Conservation (phyloP, 2,113 vertebrate species). For the Gallinago media region DNA sequence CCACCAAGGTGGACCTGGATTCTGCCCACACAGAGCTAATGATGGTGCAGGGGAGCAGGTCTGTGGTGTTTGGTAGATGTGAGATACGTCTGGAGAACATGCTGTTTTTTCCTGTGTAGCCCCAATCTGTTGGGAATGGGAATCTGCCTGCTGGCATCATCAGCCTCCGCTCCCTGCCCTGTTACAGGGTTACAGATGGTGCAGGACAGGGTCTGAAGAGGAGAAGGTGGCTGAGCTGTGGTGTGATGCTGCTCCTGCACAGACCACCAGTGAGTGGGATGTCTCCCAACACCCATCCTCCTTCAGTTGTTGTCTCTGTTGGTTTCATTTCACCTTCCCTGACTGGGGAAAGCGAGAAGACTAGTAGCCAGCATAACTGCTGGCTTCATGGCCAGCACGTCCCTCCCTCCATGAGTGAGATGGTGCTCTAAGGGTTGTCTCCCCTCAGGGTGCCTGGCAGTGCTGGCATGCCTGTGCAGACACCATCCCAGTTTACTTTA, state of each 20-base stretch:
- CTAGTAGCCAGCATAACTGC: background rate
- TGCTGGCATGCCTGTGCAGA: rapidly evolving
- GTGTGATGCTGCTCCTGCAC: background rate
- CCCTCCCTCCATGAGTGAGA: background rate
- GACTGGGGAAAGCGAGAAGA: background rate
- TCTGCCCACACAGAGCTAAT: rapidly evolving
- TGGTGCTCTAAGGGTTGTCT: background rate
- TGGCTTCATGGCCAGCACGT: background rate
- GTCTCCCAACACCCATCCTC: background rate
- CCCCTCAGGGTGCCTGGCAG: background rate
- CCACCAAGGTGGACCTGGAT: background rate
- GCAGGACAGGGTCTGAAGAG: background rate
- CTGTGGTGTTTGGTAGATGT: rapidly evolving
- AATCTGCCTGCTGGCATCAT: background rate
- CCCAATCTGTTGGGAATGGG: background rate
- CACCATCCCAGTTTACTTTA: background rate
- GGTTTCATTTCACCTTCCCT: background rate
- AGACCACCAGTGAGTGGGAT: rapidly evolving
- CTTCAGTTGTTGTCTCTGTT: background rate
- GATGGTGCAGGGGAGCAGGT: background rate
- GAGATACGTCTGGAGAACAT: background rate
- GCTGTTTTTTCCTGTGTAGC: background rate
- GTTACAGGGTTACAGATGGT: background rate
- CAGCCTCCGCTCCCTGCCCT: background rate
- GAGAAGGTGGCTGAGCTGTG: background rate